Percentiles rank a stretch among this genome's conserved stretches.
Conservation (phyloP, 2,797 vertebrate genomes). For the Ctenopoma multispine region DNA sequence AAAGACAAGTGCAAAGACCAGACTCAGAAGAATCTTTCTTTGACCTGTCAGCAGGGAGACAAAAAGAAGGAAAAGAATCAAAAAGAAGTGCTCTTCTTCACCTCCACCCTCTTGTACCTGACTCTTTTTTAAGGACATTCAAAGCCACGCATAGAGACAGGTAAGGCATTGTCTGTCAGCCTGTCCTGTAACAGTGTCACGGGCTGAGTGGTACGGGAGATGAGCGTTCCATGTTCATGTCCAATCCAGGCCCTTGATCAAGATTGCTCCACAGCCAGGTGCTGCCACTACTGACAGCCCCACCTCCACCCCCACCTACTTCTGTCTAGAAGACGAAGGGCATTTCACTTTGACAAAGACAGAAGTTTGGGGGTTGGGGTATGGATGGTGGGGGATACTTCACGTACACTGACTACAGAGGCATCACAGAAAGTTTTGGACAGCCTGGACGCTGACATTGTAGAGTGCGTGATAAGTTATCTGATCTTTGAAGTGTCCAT, state of each 20-base stretch:
- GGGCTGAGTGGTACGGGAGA: conserved; percentile 52
- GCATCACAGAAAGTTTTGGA: conserved; percentile 71
- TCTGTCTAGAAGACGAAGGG: conserved; percentile 55
- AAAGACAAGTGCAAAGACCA: conserved; percentile 43
- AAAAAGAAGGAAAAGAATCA: conserved; percentile 38
- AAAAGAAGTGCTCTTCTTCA: conserved; percentile 29
- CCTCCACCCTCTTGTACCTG: conserved; percentile 55
- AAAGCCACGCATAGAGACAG: conserved; percentile 63
- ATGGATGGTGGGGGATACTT: conserved; percentile 21
- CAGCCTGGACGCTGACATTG: conserved; percentile 56
- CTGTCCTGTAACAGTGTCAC: conserved; percentile 72
- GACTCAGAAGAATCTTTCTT: conserved; percentile 52
- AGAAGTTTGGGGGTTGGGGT: conserved; percentile 39
- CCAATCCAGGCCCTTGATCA: conserved; percentile 83
- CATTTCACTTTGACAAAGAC: conserved; percentile 64
- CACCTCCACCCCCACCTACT: conserved; percentile 40
- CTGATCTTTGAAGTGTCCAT: conserved; percentile 55
- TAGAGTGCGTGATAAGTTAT: conserved; percentile 19
- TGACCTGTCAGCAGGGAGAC: conserved; percentile 74
- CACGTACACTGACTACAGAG: conserved; percentile 60
- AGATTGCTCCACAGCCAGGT: conserved; percentile 66
- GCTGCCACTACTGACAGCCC: conserved; percentile 81
- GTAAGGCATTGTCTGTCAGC: conserved; percentile 73
- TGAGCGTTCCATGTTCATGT: conserved; percentile 68
- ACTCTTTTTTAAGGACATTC: conserved; percentile 71